Percentiles rank a stretch among this genome's conserved stretches.
Evolutionary conservation across 1,140 invertebrate genomes (phyloP).

Genomic region (Vollenhovia emeryi): DNA sequence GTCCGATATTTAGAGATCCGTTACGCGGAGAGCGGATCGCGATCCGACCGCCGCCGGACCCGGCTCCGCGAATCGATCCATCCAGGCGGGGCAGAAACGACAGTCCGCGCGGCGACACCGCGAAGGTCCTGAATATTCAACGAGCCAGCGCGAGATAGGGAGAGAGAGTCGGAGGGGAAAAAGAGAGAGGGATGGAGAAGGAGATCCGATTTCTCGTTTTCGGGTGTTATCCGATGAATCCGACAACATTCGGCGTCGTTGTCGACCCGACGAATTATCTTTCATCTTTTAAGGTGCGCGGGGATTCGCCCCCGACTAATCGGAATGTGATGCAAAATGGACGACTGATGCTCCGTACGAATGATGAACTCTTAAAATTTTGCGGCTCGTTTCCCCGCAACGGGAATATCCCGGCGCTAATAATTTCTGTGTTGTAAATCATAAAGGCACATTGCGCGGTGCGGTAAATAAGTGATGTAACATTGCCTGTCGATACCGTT

Average conservation of each 20-base stretch:
- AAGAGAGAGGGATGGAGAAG: background rate
- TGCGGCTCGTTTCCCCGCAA: background rate
- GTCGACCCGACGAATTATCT: constrained; percentile 37
- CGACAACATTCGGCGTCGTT: constrained; percentile 31
- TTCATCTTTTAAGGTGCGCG: constrained; percentile 28
- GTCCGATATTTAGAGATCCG: constrained; percentile 67
- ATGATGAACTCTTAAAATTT: background rate
- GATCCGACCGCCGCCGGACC: constrained; percentile 42
- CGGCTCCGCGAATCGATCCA: constrained; percentile 36
- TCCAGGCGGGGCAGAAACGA: constrained; percentile 15
- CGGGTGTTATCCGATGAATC: constrained; percentile 16
- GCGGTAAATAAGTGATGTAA: background rate
- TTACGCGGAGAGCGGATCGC: constrained; percentile 42
- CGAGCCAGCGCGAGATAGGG: background rate
- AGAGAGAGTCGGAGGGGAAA: background rate
- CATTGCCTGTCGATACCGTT: background rate
- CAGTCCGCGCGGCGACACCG: constrained; percentile 46
- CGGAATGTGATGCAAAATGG: background rate
- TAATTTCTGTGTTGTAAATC: background rate
- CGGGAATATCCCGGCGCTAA: background rate
- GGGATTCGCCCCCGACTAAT: constrained; percentile 21
- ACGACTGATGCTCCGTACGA: background rate
- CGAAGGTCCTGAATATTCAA: constrained; percentile 68
- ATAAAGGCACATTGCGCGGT: background rate
- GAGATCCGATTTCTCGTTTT: constrained; percentile 37